Base-by-base conservation (phyloP, 2,797 vertebrate species). In the Pterois miles region DNA sequence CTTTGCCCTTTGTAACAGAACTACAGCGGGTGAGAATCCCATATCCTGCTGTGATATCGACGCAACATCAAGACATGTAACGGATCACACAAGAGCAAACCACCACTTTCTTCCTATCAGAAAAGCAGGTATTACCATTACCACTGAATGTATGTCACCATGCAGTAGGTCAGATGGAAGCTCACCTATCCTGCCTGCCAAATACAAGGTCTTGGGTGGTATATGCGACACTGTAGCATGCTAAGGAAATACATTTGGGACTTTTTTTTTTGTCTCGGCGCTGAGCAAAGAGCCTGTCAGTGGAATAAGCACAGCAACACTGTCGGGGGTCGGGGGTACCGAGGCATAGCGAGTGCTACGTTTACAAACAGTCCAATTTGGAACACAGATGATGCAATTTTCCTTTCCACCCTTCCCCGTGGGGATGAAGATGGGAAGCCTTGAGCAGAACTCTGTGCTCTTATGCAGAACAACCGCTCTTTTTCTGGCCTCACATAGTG, bases 121-220 rank as follows among this genome's bases (percentile, higher is more conserved):
- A 62, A 48, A 8, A 34, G 3, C 10, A 31, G 6, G 22, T 36
- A 23, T 43, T 12, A 8, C 27, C 0, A 16, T 43, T 29, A 12
- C 57, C 43, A 29, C 40, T 59, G 50, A 20, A 8, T 73, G 34
- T 29, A 14, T 63, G 46, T 76, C 74, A 67, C 6, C 16, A 14
- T 38, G 69, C 20, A 74, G 23, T 66, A 34, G 72, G 43, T 83
- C 25, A 66, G 38, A 58, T 38, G 60, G 48, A 75, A 43, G n/a
- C 34, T 73, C 3, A 43, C 34, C 67, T 31, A n/a, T 60, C 36
- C 11, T 57, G 10, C n/a, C 69, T 53, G 65, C 43, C 34, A 76
- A 65, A 57, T 60, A 66, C 50, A 62, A 54, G 53, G 16, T 27
- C 8, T 63, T 70, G 27, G 73, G 73, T 11, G 64, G 29, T 20